Evolutionary conservation across 2,888 invertebrate species (phyloP).

Genomic region (Drosophila helvetica): DNA sequence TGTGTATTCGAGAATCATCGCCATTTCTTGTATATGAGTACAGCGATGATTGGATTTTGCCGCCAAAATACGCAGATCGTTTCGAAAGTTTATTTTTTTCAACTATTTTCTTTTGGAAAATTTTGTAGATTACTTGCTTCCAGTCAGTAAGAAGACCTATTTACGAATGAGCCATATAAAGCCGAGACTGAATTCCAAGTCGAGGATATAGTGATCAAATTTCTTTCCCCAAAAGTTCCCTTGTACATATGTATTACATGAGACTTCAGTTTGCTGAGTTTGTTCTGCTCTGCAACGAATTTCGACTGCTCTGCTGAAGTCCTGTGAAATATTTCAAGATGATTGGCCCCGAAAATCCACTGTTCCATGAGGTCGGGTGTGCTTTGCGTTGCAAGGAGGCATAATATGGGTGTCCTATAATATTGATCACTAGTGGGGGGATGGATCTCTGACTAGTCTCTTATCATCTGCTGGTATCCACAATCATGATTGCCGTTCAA

Average conservation of each 20-base stretch:
- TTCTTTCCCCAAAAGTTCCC: no score
- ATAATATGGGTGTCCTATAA: no score
- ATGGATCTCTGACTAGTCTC: no score
- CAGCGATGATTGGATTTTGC: background rate
- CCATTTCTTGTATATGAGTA: background rate
- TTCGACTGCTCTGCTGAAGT: no score
- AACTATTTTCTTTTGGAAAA: background rate
- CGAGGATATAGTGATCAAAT: background rate
- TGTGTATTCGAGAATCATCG: background rate
- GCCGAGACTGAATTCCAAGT: background rate
- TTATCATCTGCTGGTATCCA: slow-evolving; percentile 15
- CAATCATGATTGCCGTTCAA: slow-evolving; percentile 5
- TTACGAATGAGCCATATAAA: background rate
- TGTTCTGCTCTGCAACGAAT: background rate
- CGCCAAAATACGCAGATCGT: background rate
- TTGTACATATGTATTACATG: no score
- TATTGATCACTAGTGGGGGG: background rate
- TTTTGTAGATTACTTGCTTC: background rate
- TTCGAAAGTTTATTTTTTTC: background rate
- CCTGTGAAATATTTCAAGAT: no score
- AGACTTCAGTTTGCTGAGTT: background rate
- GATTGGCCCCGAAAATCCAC: no score
- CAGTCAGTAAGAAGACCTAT: background rate
- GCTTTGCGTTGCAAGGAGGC: no score
- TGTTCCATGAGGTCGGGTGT: no score